A percentile compares a stretch with the other conserved stretches of the same genome.
Conservation (phyloP, 2,113 vertebrate genomes). For the Peromyscus maniculatus region DNA sequence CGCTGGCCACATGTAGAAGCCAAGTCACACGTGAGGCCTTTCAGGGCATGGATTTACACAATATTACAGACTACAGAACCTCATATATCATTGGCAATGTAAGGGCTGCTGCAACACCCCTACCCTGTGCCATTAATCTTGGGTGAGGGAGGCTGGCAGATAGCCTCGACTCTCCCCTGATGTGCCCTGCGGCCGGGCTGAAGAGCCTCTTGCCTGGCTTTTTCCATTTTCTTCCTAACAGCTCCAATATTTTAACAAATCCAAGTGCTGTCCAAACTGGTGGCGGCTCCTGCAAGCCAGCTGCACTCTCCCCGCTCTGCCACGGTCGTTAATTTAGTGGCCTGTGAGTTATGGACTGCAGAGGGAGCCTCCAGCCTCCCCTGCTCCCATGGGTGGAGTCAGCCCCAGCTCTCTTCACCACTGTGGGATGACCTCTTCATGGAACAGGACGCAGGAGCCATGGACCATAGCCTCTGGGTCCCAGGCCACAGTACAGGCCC, state of each 20-base stretch:
- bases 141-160: not conserved
- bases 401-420: accelerated
- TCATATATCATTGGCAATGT: accelerated
- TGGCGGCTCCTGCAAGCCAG: not conserved
- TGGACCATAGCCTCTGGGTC: not conserved
- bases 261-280: not conserved
- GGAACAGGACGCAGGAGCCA: not conserved
- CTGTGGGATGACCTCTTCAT: accelerated
- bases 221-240: slow-evolving; percentile 13
- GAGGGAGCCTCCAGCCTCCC: accelerated
- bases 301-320: not conserved
- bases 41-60: slow-evolving; percentile 77
- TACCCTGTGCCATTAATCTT: accelerated
- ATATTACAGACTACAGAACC: slow-evolving; percentile 35
- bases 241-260: not conserved
- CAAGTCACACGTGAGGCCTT: slow-evolving; percentile 51
- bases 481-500: no score
- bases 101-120: not conserved
- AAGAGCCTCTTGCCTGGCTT: not conserved
- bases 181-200: accelerated
- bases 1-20: slow-evolving; percentile 42
- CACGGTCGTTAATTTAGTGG: not conserved
- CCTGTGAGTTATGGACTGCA: not conserved
- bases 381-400: accelerated
- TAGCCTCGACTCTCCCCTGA: accelerated